Evolutionary conservation across 1,140 invertebrate species (phyloP), one percentile per base, ranked within the genome.

Genomic region (Phenacoccus solenopsis): DNA sequence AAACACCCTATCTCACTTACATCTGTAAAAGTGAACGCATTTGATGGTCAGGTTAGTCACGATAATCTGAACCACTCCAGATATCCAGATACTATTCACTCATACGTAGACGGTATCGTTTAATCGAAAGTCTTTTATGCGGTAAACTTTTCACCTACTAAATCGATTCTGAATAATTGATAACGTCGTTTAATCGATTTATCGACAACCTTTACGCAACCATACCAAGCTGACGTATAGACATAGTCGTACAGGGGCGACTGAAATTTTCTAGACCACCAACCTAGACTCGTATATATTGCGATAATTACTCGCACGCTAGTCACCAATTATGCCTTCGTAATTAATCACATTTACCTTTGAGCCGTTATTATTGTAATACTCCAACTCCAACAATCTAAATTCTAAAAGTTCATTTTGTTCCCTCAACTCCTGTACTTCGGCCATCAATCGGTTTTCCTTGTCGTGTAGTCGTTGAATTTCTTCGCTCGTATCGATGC

Each of bases 361-460:
- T 28, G 70, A 67, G n/a, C n/a, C n/a, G 25, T 67, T 67, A 20
- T 61, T 72, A 35, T 72, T 68, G 16, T 61, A 71, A 12, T 73
- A 68, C 56, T 81, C 79, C 73, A 81, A 73, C 71, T 81, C 80
- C 28, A 81, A 73, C 7, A 81, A 75, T 35, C 80, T 73, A 74
- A 81, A 81, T 71, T 81, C 80, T 12, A 81, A 75, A 16, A 81
- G 73, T 71, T 81, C 80, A 57, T 78, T 79, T 69, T 80, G 79
- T 70, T 81, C 80, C 22, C 76, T 73, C 4, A 78, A 70, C 69
- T 81, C 80, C 68, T 78, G 75, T 13, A 78, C 70, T 57, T 80
- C 77, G 21, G 73, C 71, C 72, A 78, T 75, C 16, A 81, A 74
- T 4, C 59, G 59, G 59, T 64, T 64, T 64, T 64, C 59, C 13